phyloP scores from a whole-genome alignment of 2,113 vertebrate species.

The Sigmodon hispidus region DNA sequence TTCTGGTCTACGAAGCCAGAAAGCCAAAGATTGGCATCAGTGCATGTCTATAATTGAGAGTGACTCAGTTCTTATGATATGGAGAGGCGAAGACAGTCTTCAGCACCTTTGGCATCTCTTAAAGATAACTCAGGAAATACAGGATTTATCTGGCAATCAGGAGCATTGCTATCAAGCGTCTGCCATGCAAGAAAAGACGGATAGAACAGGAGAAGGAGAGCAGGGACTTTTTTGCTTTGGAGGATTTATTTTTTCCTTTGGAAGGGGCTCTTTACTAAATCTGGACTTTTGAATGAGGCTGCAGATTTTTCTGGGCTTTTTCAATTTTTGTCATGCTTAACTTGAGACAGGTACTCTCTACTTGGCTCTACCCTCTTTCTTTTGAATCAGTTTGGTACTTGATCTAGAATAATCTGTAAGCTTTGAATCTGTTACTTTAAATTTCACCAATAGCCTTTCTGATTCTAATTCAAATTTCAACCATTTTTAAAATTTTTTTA shows the following conservation, averaged over 20 bases:
- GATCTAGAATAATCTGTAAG: background rate
- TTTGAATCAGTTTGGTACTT: background rate
- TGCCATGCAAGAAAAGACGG: background rate
- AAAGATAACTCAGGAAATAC: background rate
- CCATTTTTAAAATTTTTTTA: background rate
- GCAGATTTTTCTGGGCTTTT: background rate
- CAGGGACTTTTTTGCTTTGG: background rate
- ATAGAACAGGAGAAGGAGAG: background rate
- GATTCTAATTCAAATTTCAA: background rate
- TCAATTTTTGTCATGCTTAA: rapidly evolving
- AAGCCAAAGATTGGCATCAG: background rate
- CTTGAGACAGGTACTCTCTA: background rate
- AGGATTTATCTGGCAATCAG: background rate
- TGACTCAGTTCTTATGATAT: background rate
- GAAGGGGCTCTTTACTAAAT: background rate
- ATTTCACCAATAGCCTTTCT: background rate
- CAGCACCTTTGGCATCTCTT: too few relatives aligned
- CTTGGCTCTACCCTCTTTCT: background rate
- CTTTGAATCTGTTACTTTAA: background rate
- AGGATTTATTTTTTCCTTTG: background rate
- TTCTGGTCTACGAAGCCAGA: background rate
- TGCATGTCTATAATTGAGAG: rapidly evolving
- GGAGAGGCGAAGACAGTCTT: background rate
- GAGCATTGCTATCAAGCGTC: background rate
- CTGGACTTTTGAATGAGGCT: background rate